Evolutionary conservation across 2,888 invertebrate species (phyloP).

Genomic region (Periphyllus acericola): DNA sequence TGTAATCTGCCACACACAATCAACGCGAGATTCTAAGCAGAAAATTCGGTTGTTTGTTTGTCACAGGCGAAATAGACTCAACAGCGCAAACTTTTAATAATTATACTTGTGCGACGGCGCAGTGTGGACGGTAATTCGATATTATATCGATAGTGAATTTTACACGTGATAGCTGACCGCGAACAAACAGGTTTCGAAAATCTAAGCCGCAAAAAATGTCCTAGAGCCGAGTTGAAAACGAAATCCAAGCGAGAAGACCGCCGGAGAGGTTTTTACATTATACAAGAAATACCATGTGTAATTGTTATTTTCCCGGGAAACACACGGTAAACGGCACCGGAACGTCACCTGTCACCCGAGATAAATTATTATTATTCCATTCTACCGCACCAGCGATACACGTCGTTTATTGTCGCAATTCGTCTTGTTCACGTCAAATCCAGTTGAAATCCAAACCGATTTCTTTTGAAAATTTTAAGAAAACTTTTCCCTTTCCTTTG

Average conservation of each 20-base stretch:
- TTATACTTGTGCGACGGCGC: too few relatives aligned
- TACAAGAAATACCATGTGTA: neutral
- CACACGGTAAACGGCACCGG: constrained; percentile 16
- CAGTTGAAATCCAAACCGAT: constrained; percentile 49
- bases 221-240: neutral
- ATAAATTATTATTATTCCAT: constrained; percentile 60
- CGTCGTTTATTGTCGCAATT: constrained; percentile 53
- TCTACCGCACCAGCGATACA: neutral
- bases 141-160: neutral
- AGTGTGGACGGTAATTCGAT: neutral
- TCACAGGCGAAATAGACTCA: too few relatives aligned
- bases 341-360: constrained; percentile 51
- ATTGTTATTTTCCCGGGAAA: constrained; percentile 30
- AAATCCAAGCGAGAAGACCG: neutral
- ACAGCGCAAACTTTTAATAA: too few relatives aligned
- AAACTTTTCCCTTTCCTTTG: neutral
- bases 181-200: neutral
- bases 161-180: neutral
- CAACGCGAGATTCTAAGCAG: too few relatives aligned
- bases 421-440: constrained; percentile 59
- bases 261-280: neutral
- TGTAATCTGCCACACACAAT: too few relatives aligned
- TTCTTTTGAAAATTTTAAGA: constrained; percentile 14
- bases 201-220: neutral
- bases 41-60: too few relatives aligned